phyloP scores from a whole-genome alignment of 2,888 invertebrate genomes.

The Abrostola triplasia region DNA sequence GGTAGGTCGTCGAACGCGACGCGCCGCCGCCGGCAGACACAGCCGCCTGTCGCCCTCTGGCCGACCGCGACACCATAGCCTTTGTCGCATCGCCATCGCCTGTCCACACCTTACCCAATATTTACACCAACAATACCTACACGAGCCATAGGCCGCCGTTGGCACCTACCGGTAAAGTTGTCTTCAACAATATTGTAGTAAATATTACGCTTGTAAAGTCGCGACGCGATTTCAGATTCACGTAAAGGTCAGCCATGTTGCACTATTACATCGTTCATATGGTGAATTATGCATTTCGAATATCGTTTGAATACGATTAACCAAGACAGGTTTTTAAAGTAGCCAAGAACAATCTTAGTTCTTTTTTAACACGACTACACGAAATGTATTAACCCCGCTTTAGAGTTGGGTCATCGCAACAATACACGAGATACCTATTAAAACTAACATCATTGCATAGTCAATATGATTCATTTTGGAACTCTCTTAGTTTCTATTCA shows the following conservation, averaged over 20 bases:
- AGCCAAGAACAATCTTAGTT: conserved; percentile 58
- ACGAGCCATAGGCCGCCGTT: conserved; percentile 25
- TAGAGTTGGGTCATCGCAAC: conserved; percentile 49
- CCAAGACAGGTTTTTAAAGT: conserved; percentile 64
- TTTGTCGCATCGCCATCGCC: conserved; percentile 65
- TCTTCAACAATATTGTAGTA: conserved; percentile 31
- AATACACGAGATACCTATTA: conserved; percentile 35
- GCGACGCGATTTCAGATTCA: conserved; percentile 49
- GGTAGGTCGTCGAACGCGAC: conserved; percentile 82
- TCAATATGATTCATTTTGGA: conserved; percentile 20
- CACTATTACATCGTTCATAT: conserved; percentile 62
- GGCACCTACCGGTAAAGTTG: conserved; percentile 14
- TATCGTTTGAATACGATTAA: conserved; percentile 67
- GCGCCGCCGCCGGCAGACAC: conserved; percentile 69
- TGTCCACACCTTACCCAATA: conserved; percentile 58
- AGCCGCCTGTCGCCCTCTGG: conserved; percentile 71
- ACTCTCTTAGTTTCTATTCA: conserved; percentile 18
- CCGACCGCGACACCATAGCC: conserved; percentile 70
- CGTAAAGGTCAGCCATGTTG: conserved; percentile 64
- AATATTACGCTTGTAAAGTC: conserved; percentile 25
- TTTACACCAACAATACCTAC: conserved; percentile 42
- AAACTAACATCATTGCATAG: conserved; percentile 34
- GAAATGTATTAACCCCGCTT: conserved; percentile 48
- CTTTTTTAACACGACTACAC: conserved; percentile 56
- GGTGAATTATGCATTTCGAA: conserved; percentile 72